Evolutionary conservation across 2,797 vertebrate species (phyloP), one percentile per base, ranked within the genome.

Genomic region (Paguma larvata): DNA sequence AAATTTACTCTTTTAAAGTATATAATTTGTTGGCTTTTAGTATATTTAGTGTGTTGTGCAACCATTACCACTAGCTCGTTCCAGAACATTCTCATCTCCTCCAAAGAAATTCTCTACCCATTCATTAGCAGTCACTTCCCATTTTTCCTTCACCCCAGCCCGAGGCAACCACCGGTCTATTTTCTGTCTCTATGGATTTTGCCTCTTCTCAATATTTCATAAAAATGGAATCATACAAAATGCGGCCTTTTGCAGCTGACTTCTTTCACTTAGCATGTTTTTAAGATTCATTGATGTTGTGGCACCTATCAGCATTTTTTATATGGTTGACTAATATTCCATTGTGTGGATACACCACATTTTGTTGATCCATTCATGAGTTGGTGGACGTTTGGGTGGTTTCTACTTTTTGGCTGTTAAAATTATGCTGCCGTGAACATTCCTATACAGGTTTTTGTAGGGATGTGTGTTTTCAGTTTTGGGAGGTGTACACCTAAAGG

Each of bases 341-440:
- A 2, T 41, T 53, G 16, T 38, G 4, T 92, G 41, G 41, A 2
- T 38, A 7, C 3, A 19, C 18, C 38, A 21, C 56, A 44, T 63
- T 92, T 70, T 78, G 30, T 83, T 59, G 41, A 67, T 56, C 62
- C 9, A 2, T 44, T 91, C 21, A 21, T 51, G 38, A 4, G 2
- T 44, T 72, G 86, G n/a, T 87, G 32, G 27, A 56, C 63, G 27
- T 75, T 91, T 79, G 85, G 38, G 53, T 95, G 41, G n/a, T 75
- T 94, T 91, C 48, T 46, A 51, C 1, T 91, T 92, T 77, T 23
- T 15, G 87, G 51, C 41, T 68, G 1, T 84, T 63, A 27, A 30
- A 92, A 88, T 41, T 89, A 94, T 95, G 44, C 87, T 95, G 67
- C 78, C 91, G 3, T 96, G 93, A 83, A 72, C 15, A n/a, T 72